Conservation (phyloP, 2,888 invertebrate species). For the Alentia gelatinosa region DNA sequence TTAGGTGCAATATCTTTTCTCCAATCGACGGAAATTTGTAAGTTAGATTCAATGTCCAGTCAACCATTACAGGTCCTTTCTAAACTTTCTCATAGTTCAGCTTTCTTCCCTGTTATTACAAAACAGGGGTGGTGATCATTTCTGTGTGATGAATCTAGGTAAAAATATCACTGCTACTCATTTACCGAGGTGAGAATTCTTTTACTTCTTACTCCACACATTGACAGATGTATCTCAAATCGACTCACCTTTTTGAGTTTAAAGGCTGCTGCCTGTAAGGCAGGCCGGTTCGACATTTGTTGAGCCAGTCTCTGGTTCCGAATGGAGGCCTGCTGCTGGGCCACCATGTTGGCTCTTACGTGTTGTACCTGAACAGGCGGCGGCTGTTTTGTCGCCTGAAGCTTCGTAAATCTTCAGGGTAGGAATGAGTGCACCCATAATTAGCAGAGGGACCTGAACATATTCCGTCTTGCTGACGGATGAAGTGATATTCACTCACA, state of each 20-base stretch:
- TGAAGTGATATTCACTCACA: background rate
- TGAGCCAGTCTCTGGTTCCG: conserved; percentile 82
- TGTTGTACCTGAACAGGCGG: conserved; percentile 69
- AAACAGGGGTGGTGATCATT: too few relatives aligned
- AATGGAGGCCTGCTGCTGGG: conserved; percentile 72
- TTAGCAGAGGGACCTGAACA: background rate
- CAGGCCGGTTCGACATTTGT: conserved; percentile 82
- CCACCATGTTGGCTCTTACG: conserved; percentile 73
- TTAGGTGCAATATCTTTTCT: too few relatives aligned
- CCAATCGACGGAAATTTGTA: too few relatives aligned
- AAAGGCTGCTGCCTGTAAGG: conserved; percentile 80
- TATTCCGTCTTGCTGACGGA: background rate
- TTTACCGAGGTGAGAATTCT: too few relatives aligned
- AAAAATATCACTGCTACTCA: too few relatives aligned
- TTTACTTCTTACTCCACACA: too few relatives aligned
- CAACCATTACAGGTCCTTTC: too few relatives aligned
- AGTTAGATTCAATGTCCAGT: too few relatives aligned
- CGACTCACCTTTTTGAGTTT: conserved; percentile 76
- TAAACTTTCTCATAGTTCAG: too few relatives aligned
- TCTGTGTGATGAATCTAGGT: too few relatives aligned
- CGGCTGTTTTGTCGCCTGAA: conserved; percentile 69
- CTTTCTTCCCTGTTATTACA: too few relatives aligned
- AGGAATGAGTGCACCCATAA: conserved; percentile 35
- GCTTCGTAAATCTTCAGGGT: conserved; percentile 72
- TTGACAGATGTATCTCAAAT: too few relatives aligned